Evolutionary conservation across 2,113 vertebrate species (phyloP), one percentile per base, ranked within the genome.

Genomic region (Anguilla rostrata): DNA sequence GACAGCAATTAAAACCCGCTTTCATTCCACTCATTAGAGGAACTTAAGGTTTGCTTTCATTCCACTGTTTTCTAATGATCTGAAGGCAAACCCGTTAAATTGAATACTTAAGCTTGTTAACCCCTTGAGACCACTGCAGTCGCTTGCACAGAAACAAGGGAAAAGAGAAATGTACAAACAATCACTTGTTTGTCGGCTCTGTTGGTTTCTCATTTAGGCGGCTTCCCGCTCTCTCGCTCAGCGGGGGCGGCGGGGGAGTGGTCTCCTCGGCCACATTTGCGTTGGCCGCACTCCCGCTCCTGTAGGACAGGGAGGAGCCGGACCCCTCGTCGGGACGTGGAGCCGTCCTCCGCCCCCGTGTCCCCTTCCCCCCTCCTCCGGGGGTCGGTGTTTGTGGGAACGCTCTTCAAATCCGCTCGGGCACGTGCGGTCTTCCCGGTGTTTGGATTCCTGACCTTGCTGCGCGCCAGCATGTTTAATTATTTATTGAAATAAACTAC

Each of bases 1-100:
- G 91, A 92, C 93, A 93, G 91, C 93, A 94, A 93, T 94, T 94
- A 94, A 93, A 91, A 89, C 88, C 88, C 88, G 87, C 90, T 92
- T 93, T 92, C 91, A 93, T 93, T 89, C 91, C 86, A 80, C 87
- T 92, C 90, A 92, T 94, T 94, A 93, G 89, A 88, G 88, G 90
- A 92, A 91, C 90, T 91, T 89, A 90, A 91, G 90, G 87, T 90
- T 89, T 82, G 88, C 92, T 90, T 90, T 93, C 89, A 91, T 92
- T 92, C 88, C 84, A 57, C 86, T 56, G 63, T 53, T 79, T 91
- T 91, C 88, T 94, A 92, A 93, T 93, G 89, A 92, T 91, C 87
- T 88, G 86, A 88, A 90, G 89, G 86, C 80, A 86, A 85, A 86
- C 88, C 89, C 53, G 87, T 88, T 91, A 91, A 91, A 89, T 89